Evolutionary conservation across 2,888 invertebrate species (phyloP), one percentile per base, ranked within the genome.

Genomic region (Melipona beecheii): DNA sequence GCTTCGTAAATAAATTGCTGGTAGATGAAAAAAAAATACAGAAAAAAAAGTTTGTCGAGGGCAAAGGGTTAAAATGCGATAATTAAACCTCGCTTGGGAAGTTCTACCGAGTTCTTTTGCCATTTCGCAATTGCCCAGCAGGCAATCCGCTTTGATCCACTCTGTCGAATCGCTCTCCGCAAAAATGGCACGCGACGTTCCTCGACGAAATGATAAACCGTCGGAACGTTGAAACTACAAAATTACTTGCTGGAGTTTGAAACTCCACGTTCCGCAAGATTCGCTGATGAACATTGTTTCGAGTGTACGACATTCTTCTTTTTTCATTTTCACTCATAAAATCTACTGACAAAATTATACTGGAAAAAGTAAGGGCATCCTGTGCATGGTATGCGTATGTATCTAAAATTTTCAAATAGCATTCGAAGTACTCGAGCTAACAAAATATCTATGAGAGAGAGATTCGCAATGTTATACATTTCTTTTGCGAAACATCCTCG

Each of bases 71-170:
- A 36, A 36, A 36, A 36, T 1, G 36, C 36, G 36, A 36, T 36
- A 9, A 36, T 36, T 36, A 36, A 36, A 36, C 36, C 9, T 36
- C 36, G 36, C 36, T 36, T 36, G 36, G 36, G 0, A 36, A 36
- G 9, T 36, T 36, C 36, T 9, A 36, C 9, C 36, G 36, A 36
- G 36, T 36, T 36, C 36, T 9, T 36, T 36, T 9, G 36, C 9
- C 36, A 36, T 36, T 9, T 36, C 36, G 36, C 9, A 36, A 36
- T 36, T 36, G 36, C 36, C 36, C 36, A 9, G 36, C 36, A 1
- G 36, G 36, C 36, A 36, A 36, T 62, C 64, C 24, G 15, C 24
- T 68, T 71, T 75, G 56, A 80, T 75, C 75, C 50, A 43, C n/a
- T 27, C 27, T 19, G 58, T 60, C n/a, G 31, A 65, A 24, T 49